Percentiles rank a stretch among this genome's conserved stretches.
These are phyloP conservation scores for Morbakka virulenta DNA, from an alignment of 30 jellyfish, hydroid and myxozoan genomes.

Conservation along the genomic window DNA sequence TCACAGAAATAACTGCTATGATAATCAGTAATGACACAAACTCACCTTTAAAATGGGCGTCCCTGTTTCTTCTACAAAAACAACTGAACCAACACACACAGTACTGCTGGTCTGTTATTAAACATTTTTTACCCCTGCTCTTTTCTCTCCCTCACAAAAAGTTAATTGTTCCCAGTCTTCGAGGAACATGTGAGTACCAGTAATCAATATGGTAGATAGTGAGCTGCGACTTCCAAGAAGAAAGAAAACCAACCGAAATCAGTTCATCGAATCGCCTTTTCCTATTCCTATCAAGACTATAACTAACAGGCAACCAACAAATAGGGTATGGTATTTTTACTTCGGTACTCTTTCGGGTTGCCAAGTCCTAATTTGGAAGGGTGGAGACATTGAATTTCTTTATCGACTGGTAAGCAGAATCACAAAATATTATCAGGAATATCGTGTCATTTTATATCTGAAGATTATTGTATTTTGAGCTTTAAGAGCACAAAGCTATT, in stretches of 20 bases:
- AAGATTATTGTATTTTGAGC: neutral
- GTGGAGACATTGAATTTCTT: slow-evolving; percentile 70
- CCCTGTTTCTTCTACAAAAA: too few species aligned
- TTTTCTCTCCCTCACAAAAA: too few species aligned
- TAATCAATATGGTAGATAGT: too few species aligned
- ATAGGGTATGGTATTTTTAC: slow-evolving; percentile 57
- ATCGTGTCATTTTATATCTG: neutral
- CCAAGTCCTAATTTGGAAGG: slow-evolving; percentile 43
- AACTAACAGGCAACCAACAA: slow-evolving; percentile 58
- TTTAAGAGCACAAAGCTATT: neutral
- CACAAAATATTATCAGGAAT: neutral
- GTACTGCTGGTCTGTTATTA: too few species aligned
- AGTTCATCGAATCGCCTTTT: slow-evolving; percentile 43
- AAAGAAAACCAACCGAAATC: slow-evolving; percentile 17
- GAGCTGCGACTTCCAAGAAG: slow-evolving; percentile 19
- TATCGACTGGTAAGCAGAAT: slow-evolving; percentile 60
- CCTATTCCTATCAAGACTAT: slow-evolving; percentile 62
- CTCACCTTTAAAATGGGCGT: too few species aligned
- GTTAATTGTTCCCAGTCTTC: too few species aligned
- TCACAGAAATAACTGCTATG: too few species aligned
- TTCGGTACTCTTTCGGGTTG: slow-evolving; percentile 55
- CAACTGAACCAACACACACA: too few species aligned
- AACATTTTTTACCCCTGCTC: too few species aligned
- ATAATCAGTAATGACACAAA: too few species aligned
- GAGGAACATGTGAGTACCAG: too few species aligned